Conservation (phyloP, 2,113 vertebrate genomes). For the Macaca nemestrina region DNA sequence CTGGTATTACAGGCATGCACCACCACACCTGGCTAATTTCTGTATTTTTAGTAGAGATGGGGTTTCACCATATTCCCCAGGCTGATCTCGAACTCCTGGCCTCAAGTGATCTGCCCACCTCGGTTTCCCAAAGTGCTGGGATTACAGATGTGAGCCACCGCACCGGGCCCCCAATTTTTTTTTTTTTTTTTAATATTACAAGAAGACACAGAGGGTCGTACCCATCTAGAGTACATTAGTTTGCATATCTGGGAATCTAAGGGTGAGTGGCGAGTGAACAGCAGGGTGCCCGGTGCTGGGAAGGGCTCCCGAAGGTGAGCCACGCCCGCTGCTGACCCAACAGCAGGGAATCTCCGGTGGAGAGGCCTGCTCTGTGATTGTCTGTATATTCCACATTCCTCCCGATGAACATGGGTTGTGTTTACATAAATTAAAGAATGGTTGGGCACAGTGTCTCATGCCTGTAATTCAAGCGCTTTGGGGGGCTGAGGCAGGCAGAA, state of each 20-base stretch:
- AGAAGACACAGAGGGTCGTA: background rate
- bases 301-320: accelerated
- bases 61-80: no score
- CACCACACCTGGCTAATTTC: no score
- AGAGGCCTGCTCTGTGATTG: background rate
- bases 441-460: background rate
- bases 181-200: background rate
- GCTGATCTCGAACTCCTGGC: no score
- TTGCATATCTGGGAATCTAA: background rate
- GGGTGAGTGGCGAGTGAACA: background rate
- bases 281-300: background rate
- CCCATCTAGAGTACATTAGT: background rate
- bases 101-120: no score
- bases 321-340: accelerated
- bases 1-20: no score
- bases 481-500: background rate
- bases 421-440: background rate
- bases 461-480: background rate
- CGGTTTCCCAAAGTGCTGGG: no score
- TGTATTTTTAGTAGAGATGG: no score
- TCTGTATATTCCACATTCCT: background rate
- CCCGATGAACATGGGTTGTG: background rate
- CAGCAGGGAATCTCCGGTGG: background rate
- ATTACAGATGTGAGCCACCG: no score
- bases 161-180: background rate